Percentiles rank a stretch among this genome's conserved stretches.
These are phyloP conservation scores for Poecilobothrus nobilitatus DNA, from an alignment of 2,888 invertebrate species.

Conservation along the genomic window DNA sequence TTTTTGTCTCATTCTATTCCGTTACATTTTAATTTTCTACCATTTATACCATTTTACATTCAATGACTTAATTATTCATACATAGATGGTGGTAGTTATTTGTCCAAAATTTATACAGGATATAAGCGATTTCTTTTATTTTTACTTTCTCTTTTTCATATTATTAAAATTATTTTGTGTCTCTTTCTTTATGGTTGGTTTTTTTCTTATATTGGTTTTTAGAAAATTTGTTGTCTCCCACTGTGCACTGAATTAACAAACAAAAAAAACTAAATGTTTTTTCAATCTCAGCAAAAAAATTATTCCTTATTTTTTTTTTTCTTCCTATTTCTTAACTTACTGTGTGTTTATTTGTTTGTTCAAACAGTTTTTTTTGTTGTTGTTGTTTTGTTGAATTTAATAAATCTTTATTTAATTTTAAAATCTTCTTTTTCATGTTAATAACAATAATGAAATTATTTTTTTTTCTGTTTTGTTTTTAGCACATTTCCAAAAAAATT, in stretches of 20 bases:
- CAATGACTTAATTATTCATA: background rate
- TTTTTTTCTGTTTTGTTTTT: background rate
- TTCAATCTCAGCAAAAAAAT: background rate
- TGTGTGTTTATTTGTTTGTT: too few species aligned
- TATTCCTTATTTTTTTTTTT: background rate
- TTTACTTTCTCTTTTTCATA: background rate
- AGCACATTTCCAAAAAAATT: too few species aligned
- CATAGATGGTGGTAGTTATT: background rate
- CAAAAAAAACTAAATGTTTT: background rate
- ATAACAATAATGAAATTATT: background rate
- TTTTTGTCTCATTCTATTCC: background rate
- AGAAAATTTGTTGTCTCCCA: background rate
- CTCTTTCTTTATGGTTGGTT: too few species aligned
- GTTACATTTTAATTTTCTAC: background rate
- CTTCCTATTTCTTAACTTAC: too few species aligned
- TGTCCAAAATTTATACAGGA: background rate
- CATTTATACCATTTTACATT: background rate
- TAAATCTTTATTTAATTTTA: conserved; percentile 1
- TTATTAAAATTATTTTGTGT: background rate
- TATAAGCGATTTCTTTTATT: background rate
- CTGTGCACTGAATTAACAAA: background rate
- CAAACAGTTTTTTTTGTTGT: background rate
- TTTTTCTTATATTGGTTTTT: too few species aligned
- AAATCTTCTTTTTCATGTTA: background rate
- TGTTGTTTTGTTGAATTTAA: background rate